These are phyloP conservation scores for Porphyrio hochstetteri DNA, from an alignment of 2,113 vertebrate genomes.

Conservation along the genomic window DNA sequence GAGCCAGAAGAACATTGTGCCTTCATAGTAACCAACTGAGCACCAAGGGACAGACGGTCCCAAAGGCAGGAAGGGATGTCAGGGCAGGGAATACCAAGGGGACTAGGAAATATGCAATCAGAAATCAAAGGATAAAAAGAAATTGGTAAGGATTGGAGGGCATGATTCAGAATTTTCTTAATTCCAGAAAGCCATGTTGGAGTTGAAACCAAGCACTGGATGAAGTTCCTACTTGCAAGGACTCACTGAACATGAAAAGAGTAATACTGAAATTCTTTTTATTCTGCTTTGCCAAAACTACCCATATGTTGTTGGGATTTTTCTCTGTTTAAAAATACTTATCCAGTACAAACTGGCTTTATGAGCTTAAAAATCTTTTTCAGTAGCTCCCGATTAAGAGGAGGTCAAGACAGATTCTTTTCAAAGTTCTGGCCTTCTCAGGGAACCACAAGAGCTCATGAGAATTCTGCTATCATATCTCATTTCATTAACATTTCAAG, in stretches of 20 bases:
- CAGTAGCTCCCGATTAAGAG: background rate
- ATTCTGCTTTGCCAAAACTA: background rate
- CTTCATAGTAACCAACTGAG: background rate
- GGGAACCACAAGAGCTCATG: fast-evolving
- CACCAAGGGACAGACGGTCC: background rate
- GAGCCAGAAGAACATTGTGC: background rate
- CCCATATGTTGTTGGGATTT: fast-evolving
- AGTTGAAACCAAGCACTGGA: background rate
- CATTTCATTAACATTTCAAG: background rate
- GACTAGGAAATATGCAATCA: background rate
- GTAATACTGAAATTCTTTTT: background rate
- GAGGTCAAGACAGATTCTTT: background rate
- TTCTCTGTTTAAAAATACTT: background rate
- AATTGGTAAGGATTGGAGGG: background rate
- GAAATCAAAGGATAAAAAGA: background rate
- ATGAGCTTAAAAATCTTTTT: background rate
- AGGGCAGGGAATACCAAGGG: background rate
- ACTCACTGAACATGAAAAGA: background rate
- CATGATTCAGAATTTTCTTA: background rate
- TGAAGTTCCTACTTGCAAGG: background rate
- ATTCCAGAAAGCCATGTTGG: background rate
- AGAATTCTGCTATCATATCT: background rate
- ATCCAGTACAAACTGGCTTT: background rate
- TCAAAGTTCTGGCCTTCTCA: background rate
- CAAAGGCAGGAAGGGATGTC: background rate